Base-by-base conservation (phyloP, 2,797 vertebrate species). In the Acridotheres tristis region DNA sequence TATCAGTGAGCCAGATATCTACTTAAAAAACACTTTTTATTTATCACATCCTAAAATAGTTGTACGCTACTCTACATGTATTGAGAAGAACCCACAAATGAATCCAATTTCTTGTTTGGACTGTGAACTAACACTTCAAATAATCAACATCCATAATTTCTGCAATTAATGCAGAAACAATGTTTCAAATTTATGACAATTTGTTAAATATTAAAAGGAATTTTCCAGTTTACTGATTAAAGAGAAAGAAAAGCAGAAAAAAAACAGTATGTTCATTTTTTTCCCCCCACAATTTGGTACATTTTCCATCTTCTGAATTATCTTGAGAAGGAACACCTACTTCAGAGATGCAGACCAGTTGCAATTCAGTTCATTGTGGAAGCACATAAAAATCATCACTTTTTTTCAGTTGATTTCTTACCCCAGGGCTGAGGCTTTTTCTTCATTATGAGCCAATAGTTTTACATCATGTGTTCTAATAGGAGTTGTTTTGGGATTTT, bases 391-490 rank as follows among this genome's bases (percentile, higher is more conserved):
- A 81, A 22, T 63, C 34, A 36, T 59, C 29, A 29, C 53, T 68
- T 27, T 51, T 93, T 87, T 7, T 75, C 87, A 45, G 66, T 26
- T 65, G 59, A 58, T 5, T 48, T 29, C 5, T 36, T 77, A 85
- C 38, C 42, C 30, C 43, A 55, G 32, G 55, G 19, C 58, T 83
- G 79, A 76, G 21, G 10, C 14, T 62, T 74, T 57, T 89, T 76
- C 67, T 78, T 84, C 47, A 19, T 54, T 55, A 62, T 85, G 77
- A 94, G 45, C 8, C 79, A 36, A 22, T 84, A 42, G 34, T 42
- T 65, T 96, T 90, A 83, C 45, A 89, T 76, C 57, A 73, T 66
- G 36, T 81, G 36, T 84, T 93, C 84, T 92, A 92, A 93, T 47
- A 94, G 34, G 95, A 90, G 57, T 65, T 68, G 32, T 22, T 53